Evolutionary conservation across 2,797 vertebrate species (phyloP).

Genomic region (Fistularia tabacaria): DNA sequence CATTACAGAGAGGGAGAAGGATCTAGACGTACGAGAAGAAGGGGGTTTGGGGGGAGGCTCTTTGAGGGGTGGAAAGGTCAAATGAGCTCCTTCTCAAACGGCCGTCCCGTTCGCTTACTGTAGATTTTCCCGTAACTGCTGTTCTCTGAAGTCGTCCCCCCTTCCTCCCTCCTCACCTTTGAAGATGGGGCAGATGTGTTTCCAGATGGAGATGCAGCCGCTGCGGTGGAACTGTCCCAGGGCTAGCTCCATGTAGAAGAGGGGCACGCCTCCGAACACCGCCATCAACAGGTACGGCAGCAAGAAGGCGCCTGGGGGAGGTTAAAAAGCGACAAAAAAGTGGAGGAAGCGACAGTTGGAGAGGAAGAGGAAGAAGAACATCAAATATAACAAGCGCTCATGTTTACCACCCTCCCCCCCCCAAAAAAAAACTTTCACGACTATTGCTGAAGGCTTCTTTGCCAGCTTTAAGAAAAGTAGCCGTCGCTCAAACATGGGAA

Average conservation of each 20-base stretch:
- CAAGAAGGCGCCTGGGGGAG: slow-evolving; percentile 87
- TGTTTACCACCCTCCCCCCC: too few species aligned
- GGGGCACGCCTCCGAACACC: slow-evolving; percentile 93
- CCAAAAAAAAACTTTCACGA: too few species aligned
- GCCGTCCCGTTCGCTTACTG: neutral
- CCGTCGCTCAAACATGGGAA: too few species aligned
- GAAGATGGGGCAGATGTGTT: slow-evolving; percentile 96
- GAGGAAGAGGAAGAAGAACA: too few species aligned
- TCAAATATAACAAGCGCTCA: too few species aligned
- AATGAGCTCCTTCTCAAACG: slow-evolving; percentile 14
- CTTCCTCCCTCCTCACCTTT: slow-evolving; percentile 80
- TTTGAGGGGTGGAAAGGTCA: slow-evolving; percentile 32
- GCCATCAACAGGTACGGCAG: slow-evolving; percentile 97
- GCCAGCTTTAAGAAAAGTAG: too few species aligned
- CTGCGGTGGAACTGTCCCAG: slow-evolving; percentile 96
- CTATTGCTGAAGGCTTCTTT: too few species aligned
- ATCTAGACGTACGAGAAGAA: slow-evolving; percentile 38
- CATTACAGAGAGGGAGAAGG: slow-evolving; percentile 70
- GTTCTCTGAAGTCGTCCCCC: neutral
- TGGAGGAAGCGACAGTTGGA: neutral
- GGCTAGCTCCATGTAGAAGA: slow-evolving; percentile 98
- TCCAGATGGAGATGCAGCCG: slow-evolving; percentile 97
- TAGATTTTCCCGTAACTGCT: slow-evolving; percentile 4
- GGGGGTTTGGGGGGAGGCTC: slow-evolving; percentile 20
- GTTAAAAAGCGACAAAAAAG: neutral